A percentile compares a stretch with the other conserved stretches of the same genome.
Evolutionary conservation across 2,113 vertebrate genomes (phyloP).

Genomic region (Rallus limicola): DNA sequence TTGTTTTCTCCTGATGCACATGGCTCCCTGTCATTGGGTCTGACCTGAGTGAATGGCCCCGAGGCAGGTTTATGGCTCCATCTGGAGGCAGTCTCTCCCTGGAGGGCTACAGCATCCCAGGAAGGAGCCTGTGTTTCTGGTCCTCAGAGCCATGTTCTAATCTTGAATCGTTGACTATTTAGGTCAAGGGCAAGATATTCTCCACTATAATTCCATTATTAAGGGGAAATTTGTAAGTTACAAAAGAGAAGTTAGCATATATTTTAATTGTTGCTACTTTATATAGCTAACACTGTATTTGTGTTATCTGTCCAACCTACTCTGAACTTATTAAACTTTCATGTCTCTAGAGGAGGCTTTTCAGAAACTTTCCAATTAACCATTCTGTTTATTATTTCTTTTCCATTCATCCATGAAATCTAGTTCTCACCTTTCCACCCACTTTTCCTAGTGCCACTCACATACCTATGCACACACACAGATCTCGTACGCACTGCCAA

Average conservation of each 20-base stretch:
- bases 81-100: neutral
- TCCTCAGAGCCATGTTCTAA: neutral
- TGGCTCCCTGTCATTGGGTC: neutral
- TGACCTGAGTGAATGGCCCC: neutral
- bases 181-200: constrained; percentile 13
- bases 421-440: neutral
- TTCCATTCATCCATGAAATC: neutral
- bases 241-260: neutral
- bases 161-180: neutral
- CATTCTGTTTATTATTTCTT: constrained; percentile 35
- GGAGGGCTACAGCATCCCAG: neutral
- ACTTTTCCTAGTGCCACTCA: neutral
- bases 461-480: neutral
- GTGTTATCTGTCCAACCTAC: neutral
- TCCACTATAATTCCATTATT: neutral
- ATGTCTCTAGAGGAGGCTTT: neutral
- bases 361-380: constrained; percentile 24
- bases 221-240: neutral
- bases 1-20: neutral
- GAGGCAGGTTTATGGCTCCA: neutral
- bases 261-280: constrained; percentile 18
- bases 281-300: neutral
- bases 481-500: neutral
- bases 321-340: constrained; percentile 28
- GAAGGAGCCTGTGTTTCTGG: neutral